phyloP scores from a whole-genome alignment of 1,140 invertebrate species.

The Apocrypta bakeri region DNA sequence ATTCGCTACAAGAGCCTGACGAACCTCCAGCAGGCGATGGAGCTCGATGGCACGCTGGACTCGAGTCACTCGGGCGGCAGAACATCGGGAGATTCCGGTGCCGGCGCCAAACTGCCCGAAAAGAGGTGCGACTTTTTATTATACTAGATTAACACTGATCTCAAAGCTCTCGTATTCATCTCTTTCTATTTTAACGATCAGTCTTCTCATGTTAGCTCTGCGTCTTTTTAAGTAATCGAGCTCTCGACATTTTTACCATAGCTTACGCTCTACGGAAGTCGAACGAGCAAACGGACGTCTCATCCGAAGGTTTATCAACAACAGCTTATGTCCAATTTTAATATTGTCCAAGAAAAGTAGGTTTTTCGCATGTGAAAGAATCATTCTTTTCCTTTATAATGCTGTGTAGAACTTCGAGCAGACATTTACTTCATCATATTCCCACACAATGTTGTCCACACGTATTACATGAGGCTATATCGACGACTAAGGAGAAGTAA shows the following conservation, averaged over 20 bases:
- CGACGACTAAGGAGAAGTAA: too few relatives aligned
- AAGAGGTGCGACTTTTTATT: constrained; percentile 82
- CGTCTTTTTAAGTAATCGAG: too few relatives aligned
- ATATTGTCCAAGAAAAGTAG: constrained; percentile 39
- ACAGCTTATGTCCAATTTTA: constrained; percentile 34
- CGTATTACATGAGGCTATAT: too few relatives aligned
- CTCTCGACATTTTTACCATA: neutral
- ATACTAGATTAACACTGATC: too few relatives aligned
- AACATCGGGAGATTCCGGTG: constrained; percentile 87
- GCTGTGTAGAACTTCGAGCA: too few relatives aligned
- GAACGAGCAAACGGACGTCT: constrained; percentile 15
- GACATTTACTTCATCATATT: too few relatives aligned
- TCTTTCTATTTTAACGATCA: neutral
- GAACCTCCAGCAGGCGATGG: constrained; percentile 86
- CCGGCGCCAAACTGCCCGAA: constrained; percentile 85
- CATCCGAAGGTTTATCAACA: constrained; percentile 35
- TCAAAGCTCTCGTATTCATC: neutral
- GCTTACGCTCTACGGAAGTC: constrained; percentile 26
- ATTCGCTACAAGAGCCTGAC: constrained; percentile 88
- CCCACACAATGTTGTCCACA: too few relatives aligned
- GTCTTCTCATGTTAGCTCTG: too few relatives aligned
- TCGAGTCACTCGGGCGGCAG: constrained; percentile 91
- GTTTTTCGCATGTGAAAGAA: constrained; percentile 14
- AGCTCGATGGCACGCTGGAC: constrained; percentile 87
- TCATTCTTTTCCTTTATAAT: too few relatives aligned